Evolutionary conservation across 2,113 vertebrate species (phyloP), one percentile per base, ranked within the genome.

Genomic region (Poeciliopsis prolifica): DNA sequence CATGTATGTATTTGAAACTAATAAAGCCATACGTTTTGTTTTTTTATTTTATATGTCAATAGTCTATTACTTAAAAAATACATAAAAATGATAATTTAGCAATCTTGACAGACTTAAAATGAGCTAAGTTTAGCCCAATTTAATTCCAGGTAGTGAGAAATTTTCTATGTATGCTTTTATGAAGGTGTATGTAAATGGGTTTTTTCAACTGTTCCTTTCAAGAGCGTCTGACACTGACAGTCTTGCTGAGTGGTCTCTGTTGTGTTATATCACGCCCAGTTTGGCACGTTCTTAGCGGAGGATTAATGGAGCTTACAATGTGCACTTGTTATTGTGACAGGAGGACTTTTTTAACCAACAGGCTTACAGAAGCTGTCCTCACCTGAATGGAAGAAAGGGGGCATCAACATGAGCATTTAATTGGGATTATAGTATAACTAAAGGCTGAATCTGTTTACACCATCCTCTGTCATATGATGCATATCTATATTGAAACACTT

Each of bases 301-400:
- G 86, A 88, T 88, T 83, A 86, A 63, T 11, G 33, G 58, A 48
- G 77, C 61, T 83, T 80, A 86, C 77, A 79, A 77, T 71, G 51
- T 77, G 85, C 80, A 79, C 80, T 82, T 89, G 80, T 91, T 89
- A 64, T 77, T 61, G 68, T 87, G 82, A 64, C 54, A 68, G 79
- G 54, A 44, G 65, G 80, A 85, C 82, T 84, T 89, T 82, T 78
- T 77, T 79, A 77, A 80, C 69, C 19, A 12, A 70, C 51, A 58
- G 70, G 75, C 64, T 89, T 82, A 90, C 74, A 54, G 72, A 60
- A 29, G 66, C 58, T 74, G 74, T 33, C 31, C 69, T 69, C 65
- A 44, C 65, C 86, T 80, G 61, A 87, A 83, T 82, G 33, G 67
- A 78, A 48, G n/a, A 48, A 19, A 17, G 44, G 14, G 61, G 66